Evolutionary conservation across 2,113 vertebrate genomes (phyloP), one percentile per base, ranked within the genome.

Genomic region (Chlorocebus sabaeus): DNA sequence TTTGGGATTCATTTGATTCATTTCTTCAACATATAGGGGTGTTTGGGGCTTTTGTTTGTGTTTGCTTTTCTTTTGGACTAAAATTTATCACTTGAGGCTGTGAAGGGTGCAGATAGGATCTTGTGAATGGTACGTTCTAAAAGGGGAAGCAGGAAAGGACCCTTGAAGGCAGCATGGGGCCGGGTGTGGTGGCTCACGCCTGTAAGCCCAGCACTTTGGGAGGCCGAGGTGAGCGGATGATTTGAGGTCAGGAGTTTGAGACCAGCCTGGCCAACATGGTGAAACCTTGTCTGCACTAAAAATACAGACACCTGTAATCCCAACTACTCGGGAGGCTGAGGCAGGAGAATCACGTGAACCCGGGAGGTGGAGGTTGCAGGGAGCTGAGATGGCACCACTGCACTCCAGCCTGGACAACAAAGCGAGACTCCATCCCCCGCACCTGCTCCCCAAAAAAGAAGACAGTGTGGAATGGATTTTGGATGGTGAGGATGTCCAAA

Each of bases 171-270:
- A 80, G 30, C 43, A 7, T 14, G 35, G 4, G 52, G 14, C 67
- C 6, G 0, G 67, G 67, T 0, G 2, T 6, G 2, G 32, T n/a
- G 67, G 16, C 67, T 35, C 16, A 68, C 14, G 0, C 67, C 14
- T 68, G 32, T 68, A 32, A 68, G 6, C 67, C 3, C 67, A 35
- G 67, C 67, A 68, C 32, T 68, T 68, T 68, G 32, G 67, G 32
- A 68, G 32, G 67, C 67, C 3, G 32, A 68, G 67, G 32, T 6
- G 14, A 32, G 32, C 14, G 2, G 67, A 68, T 35, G 16, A 17
- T 6, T 35, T 35, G 14, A 68, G 13, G 30, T 35, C 32, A 68
- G 6, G 67, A 68, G 67, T 68, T 68, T 1, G 6, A 68, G 32
- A 68, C 67, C 67, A 17, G 32, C 32, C 67, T 35, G 67, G 67